Evolutionary conservation across 2,113 vertebrate genomes (phyloP), one percentile per base, ranked within the genome.

Genomic region (Pao palembangensis): DNA sequence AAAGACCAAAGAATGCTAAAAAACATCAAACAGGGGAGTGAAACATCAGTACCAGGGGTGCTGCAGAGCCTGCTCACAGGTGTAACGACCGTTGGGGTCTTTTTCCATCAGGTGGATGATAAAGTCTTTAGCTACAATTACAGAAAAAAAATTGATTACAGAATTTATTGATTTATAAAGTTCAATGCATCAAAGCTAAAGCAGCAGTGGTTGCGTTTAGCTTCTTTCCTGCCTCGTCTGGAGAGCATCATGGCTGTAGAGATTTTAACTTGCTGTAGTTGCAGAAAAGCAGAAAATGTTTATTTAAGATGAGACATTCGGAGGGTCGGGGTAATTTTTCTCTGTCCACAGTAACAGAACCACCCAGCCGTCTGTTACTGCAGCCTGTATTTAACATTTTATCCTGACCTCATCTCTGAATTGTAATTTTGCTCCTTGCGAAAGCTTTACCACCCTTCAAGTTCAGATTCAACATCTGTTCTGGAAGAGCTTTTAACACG

Each of bases 41-140:
- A 11, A 19, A 21, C 19, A 59, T 1, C 23, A 86, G 85, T 91
- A 98, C 97, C 97, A 99, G 2, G 97, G 97, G 77, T 99, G 97
- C 85, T 95, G 94, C 76, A 99, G 89, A 34, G 96, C 96, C 85
- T 97, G 95, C 4, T 98, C 95, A 38, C 96, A 99, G 21, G 95
- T 98, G 88, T 94, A 95, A 51, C 97, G 93, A 55, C 84, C 87
- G 60, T 71, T 71, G 0, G 94, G 91, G 55, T 98, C 95, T 79
- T 97, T 97, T 81, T 96, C 93, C 97, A 99, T 99, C 79, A 98
- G 88, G 81, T 96, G 94, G 76, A 88, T 87, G 56, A 99, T 99
- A 61, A 99, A 99, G 71, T 99, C 97, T 91, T 98, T 98, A 58
- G 97, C 96, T 99, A 61, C 53, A 61, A 58, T n/a, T 19, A 75